phyloP scores from a whole-genome alignment of 2,888 invertebrate genomes.

The Troilus luridus region DNA sequence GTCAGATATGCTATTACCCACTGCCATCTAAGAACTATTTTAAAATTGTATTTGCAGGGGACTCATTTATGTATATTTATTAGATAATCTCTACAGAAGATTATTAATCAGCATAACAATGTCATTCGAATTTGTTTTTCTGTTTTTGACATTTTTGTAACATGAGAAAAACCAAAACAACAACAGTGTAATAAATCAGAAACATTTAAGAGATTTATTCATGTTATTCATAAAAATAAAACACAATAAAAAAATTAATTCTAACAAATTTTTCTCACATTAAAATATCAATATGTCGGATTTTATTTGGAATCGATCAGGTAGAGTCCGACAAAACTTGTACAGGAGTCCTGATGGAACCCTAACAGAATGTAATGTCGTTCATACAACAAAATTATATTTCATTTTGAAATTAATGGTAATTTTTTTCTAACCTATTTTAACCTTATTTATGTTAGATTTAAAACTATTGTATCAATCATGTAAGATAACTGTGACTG shows the following conservation, averaged over 20 bases:
- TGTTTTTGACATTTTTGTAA: slow-evolving; percentile 40
- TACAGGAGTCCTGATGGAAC: slow-evolving; percentile 58
- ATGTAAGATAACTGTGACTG: slow-evolving; percentile 48
- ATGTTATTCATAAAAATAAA: slow-evolving; percentile 41
- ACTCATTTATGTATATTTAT: slow-evolving; percentile 64
- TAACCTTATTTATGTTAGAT: slow-evolving; percentile 42
- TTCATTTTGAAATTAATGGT: slow-evolving; percentile 64
- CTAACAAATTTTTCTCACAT: slow-evolving; percentile 44
- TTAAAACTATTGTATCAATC: slow-evolving; percentile 41
- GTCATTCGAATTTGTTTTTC: slow-evolving; percentile 38
- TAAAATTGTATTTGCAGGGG: slow-evolving; percentile 61
- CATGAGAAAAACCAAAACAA: slow-evolving; percentile 4
- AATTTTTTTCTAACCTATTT: slow-evolving; percentile 46
- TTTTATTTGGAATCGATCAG: slow-evolving; percentile 47
- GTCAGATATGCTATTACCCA: slow-evolving; percentile 62
- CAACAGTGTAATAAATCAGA: slow-evolving; percentile 33
- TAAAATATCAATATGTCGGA: slow-evolving; percentile 52
- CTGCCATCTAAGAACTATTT: slow-evolving; percentile 62
- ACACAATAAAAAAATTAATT: slow-evolving; percentile 28
- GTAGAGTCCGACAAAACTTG: slow-evolving; percentile 44
- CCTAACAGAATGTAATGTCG: slow-evolving; percentile 64
- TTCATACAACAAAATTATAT: slow-evolving; percentile 65
- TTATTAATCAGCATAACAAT: slow-evolving; percentile 54
- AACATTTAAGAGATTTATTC: slow-evolving; percentile 28
- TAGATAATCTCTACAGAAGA: slow-evolving; percentile 59